phyloP scores from a whole-genome alignment of 2,113 vertebrate species.

The Halichoerus grypus region DNA sequence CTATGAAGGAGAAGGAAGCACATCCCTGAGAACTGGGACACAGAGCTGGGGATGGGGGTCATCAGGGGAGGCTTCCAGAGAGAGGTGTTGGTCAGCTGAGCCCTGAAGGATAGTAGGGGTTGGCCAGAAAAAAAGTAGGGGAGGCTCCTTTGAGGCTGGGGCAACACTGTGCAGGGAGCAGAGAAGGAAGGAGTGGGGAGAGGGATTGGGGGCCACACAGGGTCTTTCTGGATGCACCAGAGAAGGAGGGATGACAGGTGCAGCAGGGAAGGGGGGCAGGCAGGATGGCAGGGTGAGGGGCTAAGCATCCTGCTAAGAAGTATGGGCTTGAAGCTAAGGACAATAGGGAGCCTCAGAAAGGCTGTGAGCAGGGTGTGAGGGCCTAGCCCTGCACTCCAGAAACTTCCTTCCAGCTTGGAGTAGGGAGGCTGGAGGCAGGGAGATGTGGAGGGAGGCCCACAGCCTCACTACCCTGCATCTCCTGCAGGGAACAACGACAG shows the following conservation, averaged over 20 bases:
- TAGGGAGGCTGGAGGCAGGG: not conserved
- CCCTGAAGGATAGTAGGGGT: not conserved
- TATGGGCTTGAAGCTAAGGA: not conserved
- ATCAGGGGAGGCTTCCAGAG: not conserved
- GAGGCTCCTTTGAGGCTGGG: not conserved
- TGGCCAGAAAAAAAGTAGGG: not conserved
- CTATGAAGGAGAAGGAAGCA: fast-evolving
- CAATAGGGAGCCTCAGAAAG: not conserved
- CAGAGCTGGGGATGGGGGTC: no score
- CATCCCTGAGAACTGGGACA: not conserved
- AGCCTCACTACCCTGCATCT: not conserved
- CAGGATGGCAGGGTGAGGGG: not conserved
- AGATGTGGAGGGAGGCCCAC: no score
- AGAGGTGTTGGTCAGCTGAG: not conserved
- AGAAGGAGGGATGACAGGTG: not conserved
- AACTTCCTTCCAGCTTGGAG: not conserved
- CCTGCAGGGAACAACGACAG: not conserved
- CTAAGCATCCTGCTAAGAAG: not conserved
- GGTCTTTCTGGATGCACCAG: not conserved
- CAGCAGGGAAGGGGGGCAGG: not conserved
- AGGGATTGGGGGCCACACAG: fast-evolving
- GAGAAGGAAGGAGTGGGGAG: not conserved
- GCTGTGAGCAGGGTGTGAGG: not conserved
- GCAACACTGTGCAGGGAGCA: not conserved
- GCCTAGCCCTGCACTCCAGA: not conserved